Conservation (phyloP, 2,113 vertebrate species). For the Caracal caracal region DNA sequence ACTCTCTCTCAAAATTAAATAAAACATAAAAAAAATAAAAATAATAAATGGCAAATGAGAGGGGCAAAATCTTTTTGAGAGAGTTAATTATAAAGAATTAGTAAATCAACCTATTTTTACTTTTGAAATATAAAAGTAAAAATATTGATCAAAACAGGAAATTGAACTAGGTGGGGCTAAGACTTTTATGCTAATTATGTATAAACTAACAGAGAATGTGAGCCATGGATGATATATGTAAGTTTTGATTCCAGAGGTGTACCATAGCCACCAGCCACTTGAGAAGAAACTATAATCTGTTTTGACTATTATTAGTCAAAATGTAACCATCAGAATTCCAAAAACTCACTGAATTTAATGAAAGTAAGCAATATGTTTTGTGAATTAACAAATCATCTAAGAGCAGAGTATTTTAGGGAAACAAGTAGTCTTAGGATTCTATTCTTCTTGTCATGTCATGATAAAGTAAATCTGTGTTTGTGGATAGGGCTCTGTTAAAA, state of each 20-base stretch:
- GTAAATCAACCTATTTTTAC: slow-evolving; percentile 15
- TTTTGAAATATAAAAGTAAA: slow-evolving; percentile 55
- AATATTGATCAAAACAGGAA: slow-evolving; percentile 59
- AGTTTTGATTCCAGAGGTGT: background rate
- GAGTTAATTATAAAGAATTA: slow-evolving; percentile 41
- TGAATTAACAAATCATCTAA: slow-evolving; percentile 19
- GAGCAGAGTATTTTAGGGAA: background rate
- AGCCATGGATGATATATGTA: background rate
- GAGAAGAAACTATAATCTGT: slow-evolving; percentile 20
- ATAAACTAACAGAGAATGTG: slow-evolving; percentile 30
- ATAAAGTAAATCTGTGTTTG: background rate
- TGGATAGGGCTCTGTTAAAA: background rate
- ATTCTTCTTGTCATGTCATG: slow-evolving; percentile 14
- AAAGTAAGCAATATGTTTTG: background rate
- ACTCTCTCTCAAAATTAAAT: no score
- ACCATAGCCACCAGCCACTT: background rate
- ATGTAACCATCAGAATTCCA: slow-evolving; percentile 7
- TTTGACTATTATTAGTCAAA: background rate
- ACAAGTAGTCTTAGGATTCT: background rate
- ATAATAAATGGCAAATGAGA: background rate
- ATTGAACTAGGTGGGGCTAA: background rate
- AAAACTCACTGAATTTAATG: background rate
- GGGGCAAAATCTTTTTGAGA: slow-evolving; percentile 29
- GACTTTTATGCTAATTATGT: slow-evolving; percentile 40
- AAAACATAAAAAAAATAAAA: no score